Evolutionary conservation across 2,888 invertebrate species (phyloP).

Genomic region (Myopa testacea): DNA sequence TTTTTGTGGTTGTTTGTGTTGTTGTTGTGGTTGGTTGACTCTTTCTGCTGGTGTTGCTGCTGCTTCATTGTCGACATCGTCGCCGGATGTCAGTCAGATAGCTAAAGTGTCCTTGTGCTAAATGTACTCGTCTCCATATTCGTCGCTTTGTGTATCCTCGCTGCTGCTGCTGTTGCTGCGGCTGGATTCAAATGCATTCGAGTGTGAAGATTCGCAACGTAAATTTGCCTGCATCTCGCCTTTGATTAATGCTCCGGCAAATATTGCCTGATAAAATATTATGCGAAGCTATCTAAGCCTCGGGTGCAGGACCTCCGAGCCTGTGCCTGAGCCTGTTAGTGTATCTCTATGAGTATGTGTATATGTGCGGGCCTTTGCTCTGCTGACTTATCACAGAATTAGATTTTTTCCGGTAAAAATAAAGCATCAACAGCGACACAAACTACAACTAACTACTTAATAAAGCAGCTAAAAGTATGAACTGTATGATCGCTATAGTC

Average conservation of each 20-base stretch:
- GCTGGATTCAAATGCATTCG: constrained; percentile 30
- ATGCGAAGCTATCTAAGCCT: constrained; percentile 38
- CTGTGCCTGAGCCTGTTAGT: not conserved
- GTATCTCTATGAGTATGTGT: not conserved
- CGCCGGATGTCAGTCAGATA: constrained; percentile 33
- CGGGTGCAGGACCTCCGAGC: not conserved
- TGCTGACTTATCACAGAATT: constrained; percentile 31
- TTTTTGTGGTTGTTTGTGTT: constrained; percentile 31
- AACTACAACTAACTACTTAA: constrained; percentile 12
- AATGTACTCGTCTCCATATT: constrained; percentile 9
- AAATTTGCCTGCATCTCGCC: constrained; percentile 52
- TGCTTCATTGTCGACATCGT: constrained; percentile 33
- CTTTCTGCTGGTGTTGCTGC: not conserved
- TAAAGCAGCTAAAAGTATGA: not conserved
- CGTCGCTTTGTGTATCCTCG: constrained; percentile 3
- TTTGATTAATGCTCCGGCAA: constrained; percentile 54
- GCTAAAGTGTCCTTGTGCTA: constrained; percentile 38
- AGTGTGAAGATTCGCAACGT: constrained; percentile 46
- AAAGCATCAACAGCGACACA: not conserved
- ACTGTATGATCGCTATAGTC: not conserved
- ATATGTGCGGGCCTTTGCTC: not conserved
- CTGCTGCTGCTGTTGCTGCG: constrained; percentile 3
- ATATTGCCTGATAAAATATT: constrained; percentile 51
- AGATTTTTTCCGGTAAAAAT: constrained; percentile 6
- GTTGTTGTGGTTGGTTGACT: not conserved